phyloP scores from a whole-genome alignment of 2,113 vertebrate genomes.

The Platysternon megacephalum region DNA sequence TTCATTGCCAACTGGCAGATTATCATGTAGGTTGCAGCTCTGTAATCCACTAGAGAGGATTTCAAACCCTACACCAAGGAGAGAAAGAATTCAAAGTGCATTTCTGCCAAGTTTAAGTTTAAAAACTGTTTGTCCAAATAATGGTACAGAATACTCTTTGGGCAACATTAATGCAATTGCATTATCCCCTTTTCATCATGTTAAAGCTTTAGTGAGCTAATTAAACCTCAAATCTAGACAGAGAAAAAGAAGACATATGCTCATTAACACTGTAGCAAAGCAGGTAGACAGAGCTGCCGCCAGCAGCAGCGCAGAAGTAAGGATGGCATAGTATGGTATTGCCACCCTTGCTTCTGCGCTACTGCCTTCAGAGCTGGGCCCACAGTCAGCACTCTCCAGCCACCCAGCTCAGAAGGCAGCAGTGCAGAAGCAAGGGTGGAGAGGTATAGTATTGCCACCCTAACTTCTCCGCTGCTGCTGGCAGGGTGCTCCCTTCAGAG shows the following conservation, averaged over 20 bases:
- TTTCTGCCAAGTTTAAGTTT: background rate
- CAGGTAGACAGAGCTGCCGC: background rate
- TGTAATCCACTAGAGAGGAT: slow-evolving; percentile 89
- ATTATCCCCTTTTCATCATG: background rate
- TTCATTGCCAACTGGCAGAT: slow-evolving; percentile 92
- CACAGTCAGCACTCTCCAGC: too few relatives aligned
- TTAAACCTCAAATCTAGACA: background rate
- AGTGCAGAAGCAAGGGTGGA: too few relatives aligned
- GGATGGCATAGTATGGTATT: too few relatives aligned
- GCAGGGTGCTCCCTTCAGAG: too few relatives aligned
- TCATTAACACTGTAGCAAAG: background rate
- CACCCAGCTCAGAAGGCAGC: too few relatives aligned
- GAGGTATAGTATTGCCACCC: too few relatives aligned
- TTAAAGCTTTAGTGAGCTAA: background rate
- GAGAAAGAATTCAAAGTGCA: background rate
- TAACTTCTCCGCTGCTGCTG: too few relatives aligned
- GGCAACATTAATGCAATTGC: background rate
- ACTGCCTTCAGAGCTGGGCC: too few relatives aligned
- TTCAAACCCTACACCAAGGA: slow-evolving; percentile 87
- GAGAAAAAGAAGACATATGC: background rate
- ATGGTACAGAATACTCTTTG: background rate
- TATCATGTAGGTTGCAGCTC: slow-evolving; percentile 94
- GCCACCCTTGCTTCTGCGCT: too few relatives aligned
- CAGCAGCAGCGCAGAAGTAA: too few relatives aligned
- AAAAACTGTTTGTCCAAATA: background rate